Conservation (phyloP, 1,140 invertebrate species). For the Leguminivora glycinivorella region DNA sequence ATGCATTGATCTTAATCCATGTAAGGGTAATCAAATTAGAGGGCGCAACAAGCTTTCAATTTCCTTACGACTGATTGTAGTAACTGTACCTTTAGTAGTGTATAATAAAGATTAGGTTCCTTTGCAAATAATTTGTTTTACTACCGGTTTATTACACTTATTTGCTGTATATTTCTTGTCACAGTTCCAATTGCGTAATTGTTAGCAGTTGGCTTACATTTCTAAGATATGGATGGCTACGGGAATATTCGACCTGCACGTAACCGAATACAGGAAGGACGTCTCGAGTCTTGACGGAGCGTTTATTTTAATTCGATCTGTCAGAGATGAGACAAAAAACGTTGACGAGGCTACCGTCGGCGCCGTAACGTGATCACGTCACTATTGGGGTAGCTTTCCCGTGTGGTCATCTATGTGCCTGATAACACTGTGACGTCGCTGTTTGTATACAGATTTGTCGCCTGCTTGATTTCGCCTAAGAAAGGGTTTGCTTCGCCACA, state of each 20-base stretch:
- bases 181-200: background rate
- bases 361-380: conserved; percentile 58
- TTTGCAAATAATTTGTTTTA: too few species aligned
- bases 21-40: too few species aligned
- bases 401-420: background rate
- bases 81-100: too few species aligned
- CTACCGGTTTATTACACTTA: too few species aligned
- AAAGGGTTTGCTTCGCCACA: too few species aligned
- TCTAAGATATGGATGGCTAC: background rate
- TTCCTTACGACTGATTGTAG: too few species aligned
- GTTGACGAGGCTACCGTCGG: conserved; percentile 64
- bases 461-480: too few species aligned
- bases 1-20: too few species aligned
- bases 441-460: background rate
- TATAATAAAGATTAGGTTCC: too few species aligned
- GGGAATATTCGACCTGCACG: conserved; percentile 51
- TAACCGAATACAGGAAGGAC: conserved; percentile 74
- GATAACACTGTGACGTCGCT: background rate
- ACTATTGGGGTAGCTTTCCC: background rate
- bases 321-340: conserved; percentile 73
- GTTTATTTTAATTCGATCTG: conserved; percentile 79
- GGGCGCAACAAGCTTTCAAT: too few species aligned
- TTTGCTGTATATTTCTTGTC: too few species aligned
- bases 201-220: conserved; percentile 36
- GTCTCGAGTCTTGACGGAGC: conserved; percentile 70